Base-by-base conservation (phyloP, 1,140 invertebrate genomes). In the Ceratitis capitata region DNA sequence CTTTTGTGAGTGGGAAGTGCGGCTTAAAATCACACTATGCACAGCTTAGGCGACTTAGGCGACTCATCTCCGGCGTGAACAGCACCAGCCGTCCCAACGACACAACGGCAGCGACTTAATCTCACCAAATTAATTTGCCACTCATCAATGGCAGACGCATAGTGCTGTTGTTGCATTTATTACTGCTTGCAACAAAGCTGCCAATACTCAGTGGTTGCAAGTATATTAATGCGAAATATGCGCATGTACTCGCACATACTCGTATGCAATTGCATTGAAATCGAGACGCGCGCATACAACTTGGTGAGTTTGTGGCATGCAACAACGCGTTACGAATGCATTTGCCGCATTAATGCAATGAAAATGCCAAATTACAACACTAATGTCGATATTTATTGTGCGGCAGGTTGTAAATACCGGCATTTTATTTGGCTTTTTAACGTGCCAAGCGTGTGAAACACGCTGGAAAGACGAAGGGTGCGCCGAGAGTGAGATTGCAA, bases 361-460 rank as follows among this genome's bases (percentile, higher is more conserved):
- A 78, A 78, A 78, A 78, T 78, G 19, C 69, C 69, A 78, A 78
- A 78, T 78, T 78, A 78, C 69, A 45, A 78, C 69, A 78, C 69
- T 42, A 78, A 78, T 78, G 42, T 39, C 69, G 69, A 39, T 78
- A 47, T 78, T 78, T 78, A 78, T 78, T 78, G 69, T 78, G 45
- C 45, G 69, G 39, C 69, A 78, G 69, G 69, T 45, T 74, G 64
- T 74, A 74, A 74, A 74, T 45, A 74, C 19, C 14, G 2, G 64
- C 16, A 74, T 74, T 74, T 74, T 74, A 74, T 74, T 23, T 74
- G 64, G 19, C 64, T 74, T 74, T 45, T 42, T 23, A n/a, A 32
- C 64, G 16, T 12, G 39, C n/a, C 23, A 26, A 74, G 19, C 35
- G 16, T 74, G 64, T 74, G 64, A 74, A 42, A 39, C n/a, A 39